Base-by-base conservation (phyloP, 2,888 invertebrate genomes). In the Nymphalis urticae region DNA sequence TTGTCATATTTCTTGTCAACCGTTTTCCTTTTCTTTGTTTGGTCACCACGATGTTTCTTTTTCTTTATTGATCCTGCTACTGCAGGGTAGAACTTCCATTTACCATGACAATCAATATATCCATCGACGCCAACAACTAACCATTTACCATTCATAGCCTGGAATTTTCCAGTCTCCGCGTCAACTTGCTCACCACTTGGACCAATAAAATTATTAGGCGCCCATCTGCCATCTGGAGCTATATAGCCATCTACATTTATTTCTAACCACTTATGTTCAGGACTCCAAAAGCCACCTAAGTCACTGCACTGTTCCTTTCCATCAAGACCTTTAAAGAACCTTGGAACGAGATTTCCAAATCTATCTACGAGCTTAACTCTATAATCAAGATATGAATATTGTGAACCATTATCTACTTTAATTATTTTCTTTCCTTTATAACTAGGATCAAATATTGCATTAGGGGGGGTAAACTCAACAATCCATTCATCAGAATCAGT, bases 401-500 rank as follows among this genome's bases (percentile, higher is more conserved):
- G 92, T 62, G 79, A 80, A n/a, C 74, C 62, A 68, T 74, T 82
- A 24, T 90, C 89, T 4, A 68, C 69, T 75, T 77, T 83, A 0
- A 72, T 0, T 24, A 86, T 61, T 78, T 87, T 90, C 75, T 87
- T 89, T 2, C 74, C 71, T 74, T 86, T 88, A 68, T 73, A 83
- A 19, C 79, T 79, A 1, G 89, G 89, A 75, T 89, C 83, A 71
- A 82, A 92, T 16, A 73, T 77, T 24, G 91, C 92, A 67, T 77
- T 85, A 0, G 93, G 92, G 9, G 93, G 92, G n/a, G 92, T 92
- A 72, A 92, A 91, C 74, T 92, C 92, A 21, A 93, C 80, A 50
- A 89, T 75, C 92, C 93, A 93, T 78, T 92, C 92, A 73, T 91
- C 92, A 2, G 81, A 85, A 73, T 92, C 92, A 0, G 91, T 90